Base-by-base conservation (phyloP, 2,113 vertebrate species). In the Stercorarius parasiticus region DNA sequence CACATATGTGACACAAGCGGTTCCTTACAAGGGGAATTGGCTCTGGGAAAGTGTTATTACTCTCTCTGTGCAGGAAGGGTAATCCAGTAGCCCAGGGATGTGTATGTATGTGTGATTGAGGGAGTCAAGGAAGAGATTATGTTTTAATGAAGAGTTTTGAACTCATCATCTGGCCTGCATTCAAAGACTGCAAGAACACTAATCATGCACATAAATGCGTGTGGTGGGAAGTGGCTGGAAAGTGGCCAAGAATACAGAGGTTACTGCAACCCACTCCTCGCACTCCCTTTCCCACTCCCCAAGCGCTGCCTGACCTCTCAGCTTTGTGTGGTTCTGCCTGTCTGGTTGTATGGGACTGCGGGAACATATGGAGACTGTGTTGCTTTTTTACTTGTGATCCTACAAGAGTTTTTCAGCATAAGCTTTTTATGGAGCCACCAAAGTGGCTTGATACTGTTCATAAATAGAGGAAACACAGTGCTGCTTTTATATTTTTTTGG, bases 121-220 rank as follows among this genome's bases (percentile, higher is more conserved):
- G 27, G 11, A 81, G 29, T 38, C 27, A 16, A 59, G 42, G 76
- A 52, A 73, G 26, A 77, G 26, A 40, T 50, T n/a, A 43, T 43
- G 22, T 50, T 82, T 92, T 88, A 81, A 89, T 25, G 38, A 64
- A 90, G 82, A 88, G 34, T n/a, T 93, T 88, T 64, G 72, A 93
- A 62, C 47, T 93, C 45, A 10, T 93, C 92, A 13, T 85, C 88
- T 90, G 40, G 70, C 66, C 65, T n/a, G 6, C 55, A 58, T 74
- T 88, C 90, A 72, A 58, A 89, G 66, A 43, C 71, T 89, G 55
- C 47, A 76, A 73, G 38, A 86, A 52, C 86, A 66, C 50, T 76
- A 40, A 76, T 61, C 19, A 17, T 47, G 42, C 64, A 58, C 11
- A 47, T 56, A 42, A 82, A 80, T 32, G 47, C 3, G 2, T 78